Evolutionary conservation across 1,140 invertebrate genomes (phyloP).

Genomic region (Drosophila serrata): DNA sequence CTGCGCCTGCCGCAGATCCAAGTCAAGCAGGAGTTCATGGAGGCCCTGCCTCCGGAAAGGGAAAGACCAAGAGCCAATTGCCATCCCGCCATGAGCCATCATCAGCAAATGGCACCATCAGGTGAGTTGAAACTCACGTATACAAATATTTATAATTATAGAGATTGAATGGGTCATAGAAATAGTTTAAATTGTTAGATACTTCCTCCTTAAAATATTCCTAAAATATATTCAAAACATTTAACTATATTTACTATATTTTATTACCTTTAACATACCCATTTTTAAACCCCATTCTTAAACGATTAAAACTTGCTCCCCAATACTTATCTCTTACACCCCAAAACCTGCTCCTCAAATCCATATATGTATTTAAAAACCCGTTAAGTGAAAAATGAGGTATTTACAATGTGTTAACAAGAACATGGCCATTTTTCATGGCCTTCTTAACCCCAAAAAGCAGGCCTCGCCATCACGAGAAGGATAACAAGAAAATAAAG

Average conservation of each 20-base stretch:
- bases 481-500: constrained; percentile 6
- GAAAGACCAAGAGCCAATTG: background rate
- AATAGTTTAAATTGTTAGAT: background rate
- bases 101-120: constrained; percentile 29
- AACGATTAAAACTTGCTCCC: background rate
- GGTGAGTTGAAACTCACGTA: constrained; percentile 6
- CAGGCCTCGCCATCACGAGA: background rate
- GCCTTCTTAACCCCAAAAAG: constrained; percentile 31
- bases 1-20: constrained; percentile 72
- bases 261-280: background rate
- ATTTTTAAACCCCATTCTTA: background rate
- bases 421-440: constrained; percentile 79
- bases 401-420: constrained; percentile 85
- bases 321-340: background rate
- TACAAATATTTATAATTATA: background rate
- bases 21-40: constrained; percentile 80
- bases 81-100: constrained; percentile 28
- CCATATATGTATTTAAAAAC: constrained; percentile 76
- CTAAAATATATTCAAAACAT: background rate
- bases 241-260: background rate
- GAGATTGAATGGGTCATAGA: background rate
- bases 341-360: constrained; percentile 2
- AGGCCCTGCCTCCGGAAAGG: constrained; percentile 41
- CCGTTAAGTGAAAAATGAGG: constrained; percentile 85
- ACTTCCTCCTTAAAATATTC: no score